Conservation (phyloP, 2,888 invertebrate species). For the Nemoura dubitans region DNA sequence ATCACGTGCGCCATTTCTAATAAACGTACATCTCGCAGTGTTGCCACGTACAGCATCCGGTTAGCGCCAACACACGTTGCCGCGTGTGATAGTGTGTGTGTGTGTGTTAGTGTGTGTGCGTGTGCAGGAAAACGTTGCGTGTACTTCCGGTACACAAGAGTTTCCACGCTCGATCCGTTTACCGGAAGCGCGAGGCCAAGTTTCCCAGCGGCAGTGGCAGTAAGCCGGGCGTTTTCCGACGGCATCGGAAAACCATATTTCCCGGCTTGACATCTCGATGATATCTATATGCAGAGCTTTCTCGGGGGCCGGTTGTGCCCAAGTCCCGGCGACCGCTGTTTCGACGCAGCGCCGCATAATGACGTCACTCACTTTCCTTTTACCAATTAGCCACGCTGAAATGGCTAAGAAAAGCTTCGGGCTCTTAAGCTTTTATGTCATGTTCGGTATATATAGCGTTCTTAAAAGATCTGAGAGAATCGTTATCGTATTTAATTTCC, state of each 20-base stretch:
- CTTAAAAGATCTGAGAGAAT: neutral
- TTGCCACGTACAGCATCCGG: neutral
- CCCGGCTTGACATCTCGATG: neutral
- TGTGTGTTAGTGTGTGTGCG: no score
- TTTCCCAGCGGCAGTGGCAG: no score
- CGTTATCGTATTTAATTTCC: neutral
- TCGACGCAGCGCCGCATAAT: neutral
- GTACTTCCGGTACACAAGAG: constrained; percentile 18
- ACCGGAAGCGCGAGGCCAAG: neutral
- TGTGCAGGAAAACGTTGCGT: neutral
- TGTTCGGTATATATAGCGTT: neutral
- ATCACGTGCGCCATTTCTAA: neutral
- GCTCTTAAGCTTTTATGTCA: neutral
- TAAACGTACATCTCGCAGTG: neutral
- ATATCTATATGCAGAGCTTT: neutral
- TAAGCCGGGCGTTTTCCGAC: neutral
- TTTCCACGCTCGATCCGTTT: neutral
- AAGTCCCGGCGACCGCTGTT: neutral
- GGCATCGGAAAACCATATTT: constrained; percentile 30
- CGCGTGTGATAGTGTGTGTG: no score
- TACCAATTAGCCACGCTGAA: neutral
- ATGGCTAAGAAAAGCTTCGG: neutral
- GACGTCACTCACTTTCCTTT: neutral
- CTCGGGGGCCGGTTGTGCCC: no score
- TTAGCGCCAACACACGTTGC: neutral